phyloP scores from a whole-genome alignment of 1,140 invertebrate species.

The Argopecten irradians region DNA sequence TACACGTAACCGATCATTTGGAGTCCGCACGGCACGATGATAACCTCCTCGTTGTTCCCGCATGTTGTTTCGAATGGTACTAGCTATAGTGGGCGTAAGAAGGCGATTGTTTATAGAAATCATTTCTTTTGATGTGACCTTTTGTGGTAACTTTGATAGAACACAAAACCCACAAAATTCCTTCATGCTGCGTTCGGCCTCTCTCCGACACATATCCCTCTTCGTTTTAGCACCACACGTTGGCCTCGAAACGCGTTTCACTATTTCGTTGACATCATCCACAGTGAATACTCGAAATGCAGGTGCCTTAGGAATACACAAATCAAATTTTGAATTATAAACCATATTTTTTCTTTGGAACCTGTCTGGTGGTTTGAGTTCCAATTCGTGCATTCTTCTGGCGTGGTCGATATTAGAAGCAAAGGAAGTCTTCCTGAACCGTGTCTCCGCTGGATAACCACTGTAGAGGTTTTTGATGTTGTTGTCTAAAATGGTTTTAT shows the following conservation, averaged over 20 bases:
- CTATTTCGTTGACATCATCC: constrained; percentile 28
- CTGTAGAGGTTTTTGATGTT: constrained; percentile 52
- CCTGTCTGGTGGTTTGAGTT: constrained; percentile 24
- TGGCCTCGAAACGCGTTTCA: constrained; percentile 35
- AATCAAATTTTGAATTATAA: constrained; percentile 44
- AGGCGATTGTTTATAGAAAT: constrained; percentile 25
- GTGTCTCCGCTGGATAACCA: constrained; percentile 31
- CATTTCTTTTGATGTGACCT: constrained; percentile 25
- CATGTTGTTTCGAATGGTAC: constrained; percentile 36
- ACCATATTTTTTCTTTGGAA: constrained; percentile 27
- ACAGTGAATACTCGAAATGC: constrained; percentile 39
- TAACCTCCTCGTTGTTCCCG: not conserved
- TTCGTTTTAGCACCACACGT: constrained; percentile 31
- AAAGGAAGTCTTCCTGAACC: constrained; percentile 28
- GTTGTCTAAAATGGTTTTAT: constrained; percentile 34
- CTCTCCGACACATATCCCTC: constrained; percentile 32
- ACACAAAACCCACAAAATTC: constrained; percentile 32
- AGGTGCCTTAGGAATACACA: constrained; percentile 48
- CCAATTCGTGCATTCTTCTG: not conserved
- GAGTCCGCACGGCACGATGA: not conserved
- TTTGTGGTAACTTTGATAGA: not conserved
- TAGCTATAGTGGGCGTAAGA: constrained; percentile 36
- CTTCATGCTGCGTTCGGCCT: constrained; percentile 15
- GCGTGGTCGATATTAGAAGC: constrained; percentile 25
- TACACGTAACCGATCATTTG: no score